Conservation (phyloP, 1,140 invertebrate genomes). For the Proctacanthus coquilletti region DNA sequence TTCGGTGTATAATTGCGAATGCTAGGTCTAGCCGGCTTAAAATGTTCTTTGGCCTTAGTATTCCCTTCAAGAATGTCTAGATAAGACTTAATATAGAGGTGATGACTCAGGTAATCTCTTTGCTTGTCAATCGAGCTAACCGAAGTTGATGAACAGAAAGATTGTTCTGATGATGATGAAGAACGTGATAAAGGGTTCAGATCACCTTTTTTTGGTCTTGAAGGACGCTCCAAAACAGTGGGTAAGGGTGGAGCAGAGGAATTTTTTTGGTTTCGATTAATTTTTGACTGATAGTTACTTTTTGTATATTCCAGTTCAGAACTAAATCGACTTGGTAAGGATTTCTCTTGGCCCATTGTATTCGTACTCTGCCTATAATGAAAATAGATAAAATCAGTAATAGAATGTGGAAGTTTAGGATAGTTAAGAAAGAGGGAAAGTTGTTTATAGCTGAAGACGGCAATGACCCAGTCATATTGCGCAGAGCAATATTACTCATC, state of each 20-base stretch:
- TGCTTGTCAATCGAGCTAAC: slow-evolving; percentile 37
- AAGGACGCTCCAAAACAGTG: no score
- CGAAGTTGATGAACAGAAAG: slow-evolving; percentile 33
- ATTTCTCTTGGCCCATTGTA: slow-evolving; percentile 9
- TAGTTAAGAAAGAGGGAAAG: no score
- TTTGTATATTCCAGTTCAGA: slow-evolving; percentile 2
- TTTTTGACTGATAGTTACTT: no score
- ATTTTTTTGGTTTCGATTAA: no score
- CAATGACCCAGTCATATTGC: no score
- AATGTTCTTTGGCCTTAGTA: slow-evolving; percentile 26
- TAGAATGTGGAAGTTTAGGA: no score
- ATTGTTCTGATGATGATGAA: slow-evolving; percentile 4
- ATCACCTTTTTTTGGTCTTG: no score
- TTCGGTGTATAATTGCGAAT: slow-evolving; percentile 51
- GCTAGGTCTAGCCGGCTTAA: slow-evolving; percentile 34
- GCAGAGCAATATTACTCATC: no score
- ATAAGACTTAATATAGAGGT: slow-evolving; percentile 42
- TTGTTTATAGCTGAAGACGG: no score
- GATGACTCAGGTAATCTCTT: slow-evolving; percentile 38
- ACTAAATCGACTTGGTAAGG: slow-evolving; percentile 6
- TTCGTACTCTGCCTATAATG: slow-evolving; percentile 1
- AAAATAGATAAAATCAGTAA: neutral
- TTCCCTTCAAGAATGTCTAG: slow-evolving; percentile 37
- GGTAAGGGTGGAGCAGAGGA: no score
- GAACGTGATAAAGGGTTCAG: no score